These are phyloP conservation scores for Drosophila acutilabella DNA, from an alignment of 2,888 invertebrate genomes.

Conservation along the genomic window DNA sequence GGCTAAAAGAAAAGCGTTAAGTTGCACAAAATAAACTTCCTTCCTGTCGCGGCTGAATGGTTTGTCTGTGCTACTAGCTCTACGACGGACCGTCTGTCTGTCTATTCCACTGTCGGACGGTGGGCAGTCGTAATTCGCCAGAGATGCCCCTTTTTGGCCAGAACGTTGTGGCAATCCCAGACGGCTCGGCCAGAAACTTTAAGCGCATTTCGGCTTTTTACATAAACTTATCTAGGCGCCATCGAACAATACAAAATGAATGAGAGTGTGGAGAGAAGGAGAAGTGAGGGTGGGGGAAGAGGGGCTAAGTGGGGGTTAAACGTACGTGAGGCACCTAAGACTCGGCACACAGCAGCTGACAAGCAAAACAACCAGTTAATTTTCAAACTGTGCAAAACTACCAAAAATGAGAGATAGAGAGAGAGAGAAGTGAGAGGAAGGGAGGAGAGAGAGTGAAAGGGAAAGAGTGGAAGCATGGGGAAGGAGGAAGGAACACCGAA, in stretches of 20 bases:
- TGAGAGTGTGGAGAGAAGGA: background rate
- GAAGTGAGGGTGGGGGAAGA: background rate
- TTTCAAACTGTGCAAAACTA: slow-evolving; percentile 71
- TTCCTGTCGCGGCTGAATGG: slow-evolving; percentile 56
- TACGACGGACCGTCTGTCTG: slow-evolving; percentile 14
- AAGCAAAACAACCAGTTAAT: slow-evolving; percentile 74
- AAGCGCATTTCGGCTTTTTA: slow-evolving; percentile 63
- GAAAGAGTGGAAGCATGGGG: no score
- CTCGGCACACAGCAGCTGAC: slow-evolving; percentile 45
- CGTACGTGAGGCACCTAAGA: slow-evolving; percentile 26
- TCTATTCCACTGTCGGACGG: slow-evolving; percentile 18
- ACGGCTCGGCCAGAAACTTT: slow-evolving; percentile 57
- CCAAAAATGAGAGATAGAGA: slow-evolving; percentile 44
- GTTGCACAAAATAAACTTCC: slow-evolving; percentile 79
- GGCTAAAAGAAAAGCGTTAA: slow-evolving; percentile 67
- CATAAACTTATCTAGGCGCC: slow-evolving; percentile 66
- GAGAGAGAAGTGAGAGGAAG: background rate
- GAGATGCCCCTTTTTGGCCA: slow-evolving; percentile 41
- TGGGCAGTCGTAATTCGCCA: slow-evolving; percentile 42
- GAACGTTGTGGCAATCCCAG: slow-evolving; percentile 50
- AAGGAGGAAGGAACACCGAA: background rate
- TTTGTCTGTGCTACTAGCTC: slow-evolving; percentile 14
- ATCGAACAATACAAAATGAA: slow-evolving; percentile 67
- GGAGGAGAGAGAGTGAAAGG: background rate
- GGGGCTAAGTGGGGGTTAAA: background rate